Evolutionary conservation across 2,113 vertebrate genomes (phyloP).

Genomic region (Rhodinocichla rosea): DNA sequence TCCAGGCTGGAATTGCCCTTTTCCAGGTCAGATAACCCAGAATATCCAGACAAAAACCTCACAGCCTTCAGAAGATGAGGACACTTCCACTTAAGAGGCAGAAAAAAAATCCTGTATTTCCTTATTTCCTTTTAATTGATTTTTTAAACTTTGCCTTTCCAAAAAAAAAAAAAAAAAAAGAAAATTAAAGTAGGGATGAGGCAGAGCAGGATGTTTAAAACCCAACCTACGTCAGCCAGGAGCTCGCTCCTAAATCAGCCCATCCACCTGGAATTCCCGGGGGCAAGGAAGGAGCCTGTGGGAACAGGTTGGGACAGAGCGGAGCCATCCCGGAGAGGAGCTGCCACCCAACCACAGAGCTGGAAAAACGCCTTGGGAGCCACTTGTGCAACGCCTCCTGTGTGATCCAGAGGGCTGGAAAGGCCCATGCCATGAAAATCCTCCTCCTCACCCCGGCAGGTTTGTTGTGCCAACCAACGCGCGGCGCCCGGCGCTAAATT

Average conservation of each 20-base stretch:
- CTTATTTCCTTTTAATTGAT: not conserved
- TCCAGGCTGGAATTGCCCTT: not conserved
- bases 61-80: not conserved
- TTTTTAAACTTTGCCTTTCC: not conserved
- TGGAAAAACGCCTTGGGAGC: not conserved
- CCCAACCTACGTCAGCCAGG: not conserved
- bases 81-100: not conserved
- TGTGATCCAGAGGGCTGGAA: not conserved
- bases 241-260: not conserved
- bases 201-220: not conserved
- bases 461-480: not conserved
- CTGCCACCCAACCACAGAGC: not conserved
- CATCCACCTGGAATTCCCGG: not conserved
- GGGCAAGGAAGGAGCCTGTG: not conserved
- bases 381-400: fast-evolving
- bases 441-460: not conserved
- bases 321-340: not conserved
- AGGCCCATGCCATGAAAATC: not conserved
- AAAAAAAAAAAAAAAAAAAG: not conserved
- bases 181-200: not conserved
- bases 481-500: fast-evolving
- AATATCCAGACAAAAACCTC: not conserved
- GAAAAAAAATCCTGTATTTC: fast-evolving
- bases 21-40: not conserved
- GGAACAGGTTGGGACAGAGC: not conserved